Base-by-base conservation (phyloP, 2,888 invertebrate species). In the Hydraecia micacea region DNA sequence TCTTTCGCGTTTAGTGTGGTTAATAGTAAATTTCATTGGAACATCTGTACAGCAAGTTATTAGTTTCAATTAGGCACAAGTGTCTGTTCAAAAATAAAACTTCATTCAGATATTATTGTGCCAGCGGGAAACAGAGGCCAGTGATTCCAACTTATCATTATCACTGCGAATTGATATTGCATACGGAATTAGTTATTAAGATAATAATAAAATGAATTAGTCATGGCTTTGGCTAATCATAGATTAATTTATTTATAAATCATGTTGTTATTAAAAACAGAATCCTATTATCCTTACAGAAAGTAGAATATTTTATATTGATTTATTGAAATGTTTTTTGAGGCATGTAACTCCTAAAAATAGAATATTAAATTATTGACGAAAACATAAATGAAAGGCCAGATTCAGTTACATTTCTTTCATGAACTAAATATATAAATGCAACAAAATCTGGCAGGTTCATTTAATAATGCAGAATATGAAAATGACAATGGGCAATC, bases 31-130 rank as follows among this genome's bases (percentile, higher is more conserved):
- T 89, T 89, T 83, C 79, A 86, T 87, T 86, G 81, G 84, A 87
- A 88, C 87, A 89, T 89, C 79, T 85, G 83, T 77, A 73, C 83
- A 80, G 86, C 79, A 79, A 90, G 91, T 93, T 94, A 95, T 95
- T 95, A 95, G 93, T 81, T 90, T 93, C 94, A 96, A 95, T 96
- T 95, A 95, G 92, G 89, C 90, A 89, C 86, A 92, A 89, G 90
- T 92, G 91, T 91, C 86, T 91, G 90, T 86, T 90, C 88, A 81
- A 93, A 94, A 93, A 93, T 94, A 92, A 92, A 93, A 93, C 90
- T 91, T 88, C 86, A 93, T 91, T 92, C 79, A 91, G 82, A 90
- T 62, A 62, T 87, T 77, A 81, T 77, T 69, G 78, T 49, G 25
- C 71, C 42, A 84, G 80, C 67, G 73, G 89, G 89, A 91, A 91